Base-by-base conservation (phyloP, 2,888 invertebrate species). In the Aspidiotus destructor region DNA sequence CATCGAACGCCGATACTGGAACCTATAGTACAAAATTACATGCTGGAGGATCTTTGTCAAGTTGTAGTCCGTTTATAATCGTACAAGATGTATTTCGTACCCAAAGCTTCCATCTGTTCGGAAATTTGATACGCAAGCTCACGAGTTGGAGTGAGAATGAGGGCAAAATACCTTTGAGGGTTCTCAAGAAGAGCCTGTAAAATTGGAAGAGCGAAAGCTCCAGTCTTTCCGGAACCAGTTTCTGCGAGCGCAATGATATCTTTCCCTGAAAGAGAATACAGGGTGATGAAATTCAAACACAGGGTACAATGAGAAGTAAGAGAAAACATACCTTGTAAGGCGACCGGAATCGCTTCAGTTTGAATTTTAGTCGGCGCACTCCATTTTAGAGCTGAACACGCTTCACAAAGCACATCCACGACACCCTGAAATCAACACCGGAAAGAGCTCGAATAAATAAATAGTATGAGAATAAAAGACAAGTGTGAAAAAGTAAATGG, bases 101-200 rank as follows among this genome's bases (percentile, higher is more conserved):
- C 98, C 71, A 99, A 81, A 5, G 98, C 98, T 78, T 96, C 93
- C 81, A 99, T 94, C 76, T 99, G 99, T 79, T 99, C 98, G 0
- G 92, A 89, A 75, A 99, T 99, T 79, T 99, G 99, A 77, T 95
- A 95, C 5, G 99, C 99, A 74, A 99, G 80, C 79, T 99, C 99
- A 78, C 99, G 84, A 0, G 99, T 99, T 0, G 99, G 99, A 15
- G 99, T 98, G 63, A 99, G 78, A 72, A 99, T 82, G 0, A 97
- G 80, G 0, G 94, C 94, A 79, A 94, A 99, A 75, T 96, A 88
- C 76, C 96, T 82, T 76, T 97, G 97, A 0, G 97, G 97, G 75
- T 86, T 88, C 73, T 94, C 89, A 55, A 99, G 79, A 15, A 98
- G 79, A 0, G 89, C 83, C 75, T 99, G 98, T 42, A 99, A 78